phyloP scores from a whole-genome alignment of 2,888 invertebrate genomes.

The Poecilus cupreus region DNA sequence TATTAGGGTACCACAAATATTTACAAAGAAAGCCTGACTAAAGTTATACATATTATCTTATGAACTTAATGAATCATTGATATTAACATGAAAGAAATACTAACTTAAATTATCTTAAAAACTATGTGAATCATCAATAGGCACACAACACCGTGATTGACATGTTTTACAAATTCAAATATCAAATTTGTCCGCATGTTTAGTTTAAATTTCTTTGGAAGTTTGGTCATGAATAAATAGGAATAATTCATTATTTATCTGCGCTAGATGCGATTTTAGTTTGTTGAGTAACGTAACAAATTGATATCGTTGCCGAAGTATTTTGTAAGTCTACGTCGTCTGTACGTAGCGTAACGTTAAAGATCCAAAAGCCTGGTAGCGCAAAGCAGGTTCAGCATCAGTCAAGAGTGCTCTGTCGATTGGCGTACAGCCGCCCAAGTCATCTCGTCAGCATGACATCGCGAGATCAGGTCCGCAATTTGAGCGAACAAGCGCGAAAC shows the following conservation, averaged over 20 bases:
- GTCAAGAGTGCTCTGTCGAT: conserved; percentile 49
- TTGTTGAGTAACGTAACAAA: conserved; percentile 1
- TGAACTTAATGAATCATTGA: too few relatives aligned
- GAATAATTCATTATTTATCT: too few relatives aligned
- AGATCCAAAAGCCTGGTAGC: conserved; percentile 33
- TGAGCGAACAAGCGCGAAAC: conserved; percentile 66
- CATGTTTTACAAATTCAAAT: neutral
- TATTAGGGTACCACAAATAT: too few relatives aligned
- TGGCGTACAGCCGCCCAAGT: conserved; percentile 7
- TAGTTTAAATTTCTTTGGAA: too few relatives aligned
- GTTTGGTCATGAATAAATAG: too few relatives aligned
- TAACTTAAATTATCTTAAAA: too few relatives aligned
- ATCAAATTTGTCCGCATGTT: too few relatives aligned
- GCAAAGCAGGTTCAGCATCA: conserved; percentile 29
- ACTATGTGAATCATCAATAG: too few relatives aligned
- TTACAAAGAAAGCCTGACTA: too few relatives aligned
- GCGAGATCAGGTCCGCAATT: neutral
- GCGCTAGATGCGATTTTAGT: too few relatives aligned
- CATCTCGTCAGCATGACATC: neutral
- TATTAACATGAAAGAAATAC: too few relatives aligned
- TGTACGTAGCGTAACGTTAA: conserved; percentile 40
- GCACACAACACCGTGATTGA: neutral
- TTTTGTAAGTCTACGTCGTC: conserved; percentile 27
- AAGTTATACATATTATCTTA: too few relatives aligned
- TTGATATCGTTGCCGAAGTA: conserved; percentile 11